A percentile compares a stretch with the other conserved stretches of the same genome.
Evolutionary conservation across 2,797 vertebrate species (phyloP).

Genomic region (Sternarchorhynchus goeldii): DNA sequence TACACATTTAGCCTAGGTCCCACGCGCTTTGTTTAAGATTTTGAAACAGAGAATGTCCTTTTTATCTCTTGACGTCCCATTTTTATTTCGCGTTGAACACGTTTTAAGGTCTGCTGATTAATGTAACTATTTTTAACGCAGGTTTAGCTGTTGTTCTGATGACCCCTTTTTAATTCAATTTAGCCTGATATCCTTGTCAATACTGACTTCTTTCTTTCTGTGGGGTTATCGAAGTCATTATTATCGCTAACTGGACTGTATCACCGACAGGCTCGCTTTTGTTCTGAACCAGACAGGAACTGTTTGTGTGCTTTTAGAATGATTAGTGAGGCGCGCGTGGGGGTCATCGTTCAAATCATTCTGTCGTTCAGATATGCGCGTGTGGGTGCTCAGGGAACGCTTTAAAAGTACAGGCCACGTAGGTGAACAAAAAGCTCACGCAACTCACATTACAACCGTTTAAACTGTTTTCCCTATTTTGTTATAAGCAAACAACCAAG

Average conservation of each 20-base stretch:
- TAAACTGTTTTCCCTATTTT: not conserved
- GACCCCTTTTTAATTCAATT: conserved; percentile 6
- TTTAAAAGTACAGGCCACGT: conserved; percentile 14
- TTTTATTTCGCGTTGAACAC: too few relatives aligned
- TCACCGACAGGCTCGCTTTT: conserved; percentile 28
- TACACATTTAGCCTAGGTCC: too few relatives aligned
- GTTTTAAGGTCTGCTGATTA: too few relatives aligned
- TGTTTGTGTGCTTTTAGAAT: conserved; percentile 23
- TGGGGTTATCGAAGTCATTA: conserved; percentile 11
- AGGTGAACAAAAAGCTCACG: conserved; percentile 20
- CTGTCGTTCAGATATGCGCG: conserved; percentile 40
- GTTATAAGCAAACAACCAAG: too few relatives aligned
- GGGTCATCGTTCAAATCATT: conserved; percentile 36
- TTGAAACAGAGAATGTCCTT: too few relatives aligned
- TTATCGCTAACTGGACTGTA: conserved; percentile 25
- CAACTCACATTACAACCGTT: too few relatives aligned
- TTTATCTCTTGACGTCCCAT: too few relatives aligned
- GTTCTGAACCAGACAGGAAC: conserved; percentile 24
- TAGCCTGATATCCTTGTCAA: conserved; percentile 27
- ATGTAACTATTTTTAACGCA: too few relatives aligned
- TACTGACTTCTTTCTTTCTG: conserved; percentile 24
- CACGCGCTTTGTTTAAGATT: too few relatives aligned
- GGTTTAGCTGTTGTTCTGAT: too few relatives aligned
- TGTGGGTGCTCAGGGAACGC: not conserved
- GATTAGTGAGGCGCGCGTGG: conserved; percentile 28